These are phyloP conservation scores for Brienomyrus brachyistius DNA, from an alignment of 2,113 vertebrate genomes.

Conservation along the genomic window DNA sequence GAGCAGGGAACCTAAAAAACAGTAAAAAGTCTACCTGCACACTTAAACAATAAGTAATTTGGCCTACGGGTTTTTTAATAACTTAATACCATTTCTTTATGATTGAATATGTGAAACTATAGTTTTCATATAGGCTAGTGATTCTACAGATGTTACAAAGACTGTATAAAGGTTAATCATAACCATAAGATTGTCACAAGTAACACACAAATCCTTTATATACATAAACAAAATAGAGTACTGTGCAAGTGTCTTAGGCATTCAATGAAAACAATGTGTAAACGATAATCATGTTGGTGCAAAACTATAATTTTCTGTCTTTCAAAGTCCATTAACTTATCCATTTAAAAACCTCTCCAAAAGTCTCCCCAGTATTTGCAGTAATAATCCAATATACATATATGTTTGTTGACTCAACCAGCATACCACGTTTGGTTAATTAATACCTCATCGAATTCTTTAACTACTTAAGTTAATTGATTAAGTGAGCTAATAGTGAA, in stretches of 20 bases:
- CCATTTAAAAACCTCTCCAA: not conserved
- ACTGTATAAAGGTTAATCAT: not conserved
- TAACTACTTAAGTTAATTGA: not conserved
- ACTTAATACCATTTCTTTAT: not conserved
- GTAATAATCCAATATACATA: not conserved
- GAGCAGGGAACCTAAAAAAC: not conserved
- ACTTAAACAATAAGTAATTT: not conserved
- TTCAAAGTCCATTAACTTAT: not conserved
- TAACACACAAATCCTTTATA: not conserved
- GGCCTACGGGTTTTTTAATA: not conserved
- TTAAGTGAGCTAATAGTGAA: not conserved
- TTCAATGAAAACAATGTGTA: not conserved
- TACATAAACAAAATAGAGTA: not conserved
- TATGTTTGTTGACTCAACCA: not conserved
- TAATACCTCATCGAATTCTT: not conserved
- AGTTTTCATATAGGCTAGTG: not conserved
- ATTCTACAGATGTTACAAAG: not conserved
- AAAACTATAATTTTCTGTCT: not conserved
- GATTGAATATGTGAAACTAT: not conserved
- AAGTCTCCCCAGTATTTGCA: no score
- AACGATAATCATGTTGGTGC: not conserved
- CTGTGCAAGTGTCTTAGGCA: not conserved
- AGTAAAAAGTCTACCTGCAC: not conserved
- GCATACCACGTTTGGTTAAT: not conserved
- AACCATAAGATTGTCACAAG: not conserved